Conservation (phyloP, 1,140 invertebrate genomes). For the Augochlora pura region DNA sequence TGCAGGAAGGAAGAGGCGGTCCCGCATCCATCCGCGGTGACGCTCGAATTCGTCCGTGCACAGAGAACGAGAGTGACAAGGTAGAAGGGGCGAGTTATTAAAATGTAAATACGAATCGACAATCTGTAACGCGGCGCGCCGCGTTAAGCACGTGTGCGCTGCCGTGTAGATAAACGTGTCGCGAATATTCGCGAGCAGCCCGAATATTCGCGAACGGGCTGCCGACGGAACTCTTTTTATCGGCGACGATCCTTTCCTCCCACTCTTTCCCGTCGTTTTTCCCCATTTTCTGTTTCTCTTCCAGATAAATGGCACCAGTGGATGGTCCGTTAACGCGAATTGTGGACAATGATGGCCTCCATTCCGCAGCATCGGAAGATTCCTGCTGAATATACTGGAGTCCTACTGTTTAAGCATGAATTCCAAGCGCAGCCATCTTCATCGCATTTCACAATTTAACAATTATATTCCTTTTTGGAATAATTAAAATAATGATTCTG, state of each 20-base stretch:
- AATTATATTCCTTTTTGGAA: too few species aligned
- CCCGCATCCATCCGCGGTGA: conserved; percentile 1
- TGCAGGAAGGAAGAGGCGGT: conserved; percentile 12
- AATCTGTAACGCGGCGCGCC: conserved; percentile 62
- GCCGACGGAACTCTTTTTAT: conserved; percentile 30
- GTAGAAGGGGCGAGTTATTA: conserved; percentile 67
- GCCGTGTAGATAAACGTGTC: conserved; percentile 56
- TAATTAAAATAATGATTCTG: too few species aligned
- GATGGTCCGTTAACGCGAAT: background rate
- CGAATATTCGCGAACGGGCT: conserved; percentile 32
- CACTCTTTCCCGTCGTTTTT: background rate
- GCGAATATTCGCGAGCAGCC: conserved; percentile 50
- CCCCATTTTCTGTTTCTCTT: background rate
- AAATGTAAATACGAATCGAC: conserved; percentile 72
- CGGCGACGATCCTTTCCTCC: conserved; percentile 3
- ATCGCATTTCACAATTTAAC: too few species aligned
- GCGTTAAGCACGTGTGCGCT: conserved; percentile 54
- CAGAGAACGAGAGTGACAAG: conserved; percentile 48
- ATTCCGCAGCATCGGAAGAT: background rate
- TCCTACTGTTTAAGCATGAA: too few species aligned
- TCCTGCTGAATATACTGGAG: conserved; percentile 25
- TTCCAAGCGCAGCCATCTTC: too few species aligned
- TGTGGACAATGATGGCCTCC: background rate
- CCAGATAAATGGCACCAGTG: too few species aligned
- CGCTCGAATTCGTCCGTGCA: conserved; percentile 29